Evolutionary conservation across 2,113 vertebrate genomes (phyloP).

Genomic region (Strigops habroptila): DNA sequence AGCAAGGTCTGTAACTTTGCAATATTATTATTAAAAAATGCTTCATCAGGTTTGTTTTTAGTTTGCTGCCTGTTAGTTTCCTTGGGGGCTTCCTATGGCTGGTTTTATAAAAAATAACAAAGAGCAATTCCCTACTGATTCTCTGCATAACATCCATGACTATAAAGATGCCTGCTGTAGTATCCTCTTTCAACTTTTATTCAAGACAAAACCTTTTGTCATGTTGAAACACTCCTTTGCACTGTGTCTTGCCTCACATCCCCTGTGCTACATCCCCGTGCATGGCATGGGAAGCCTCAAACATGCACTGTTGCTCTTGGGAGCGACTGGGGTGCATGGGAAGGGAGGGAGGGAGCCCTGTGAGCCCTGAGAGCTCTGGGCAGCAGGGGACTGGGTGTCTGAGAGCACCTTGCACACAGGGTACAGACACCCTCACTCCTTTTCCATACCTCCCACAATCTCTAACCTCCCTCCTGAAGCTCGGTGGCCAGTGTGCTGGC

Average conservation of each 20-base stretch:
- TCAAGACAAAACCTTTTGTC: neutral
- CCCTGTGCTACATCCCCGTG: neutral
- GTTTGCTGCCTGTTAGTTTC: neutral
- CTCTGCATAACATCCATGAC: neutral
- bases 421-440: neutral
- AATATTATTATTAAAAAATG: neutral
- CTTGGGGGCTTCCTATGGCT: neutral
- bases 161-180: neutral
- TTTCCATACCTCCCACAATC: neutral
- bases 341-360: neutral
- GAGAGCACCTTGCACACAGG: neutral
- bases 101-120: neutral
- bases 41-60: neutral
- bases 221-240: neutral
- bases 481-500: neutral
- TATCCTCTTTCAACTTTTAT: neutral
- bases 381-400: neutral
- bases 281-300: rapidly evolving
- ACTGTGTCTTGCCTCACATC: neutral
- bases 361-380: neutral
- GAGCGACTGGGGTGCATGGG: neutral
- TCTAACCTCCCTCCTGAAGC: neutral
- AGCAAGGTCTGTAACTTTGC: neutral
- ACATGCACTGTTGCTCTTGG: rapidly evolving
- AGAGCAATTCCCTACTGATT: neutral